These are phyloP conservation scores for Thysanoteuthis rhombus DNA, from an alignment of 2,888 invertebrate genomes.

Conservation along the genomic window DNA sequence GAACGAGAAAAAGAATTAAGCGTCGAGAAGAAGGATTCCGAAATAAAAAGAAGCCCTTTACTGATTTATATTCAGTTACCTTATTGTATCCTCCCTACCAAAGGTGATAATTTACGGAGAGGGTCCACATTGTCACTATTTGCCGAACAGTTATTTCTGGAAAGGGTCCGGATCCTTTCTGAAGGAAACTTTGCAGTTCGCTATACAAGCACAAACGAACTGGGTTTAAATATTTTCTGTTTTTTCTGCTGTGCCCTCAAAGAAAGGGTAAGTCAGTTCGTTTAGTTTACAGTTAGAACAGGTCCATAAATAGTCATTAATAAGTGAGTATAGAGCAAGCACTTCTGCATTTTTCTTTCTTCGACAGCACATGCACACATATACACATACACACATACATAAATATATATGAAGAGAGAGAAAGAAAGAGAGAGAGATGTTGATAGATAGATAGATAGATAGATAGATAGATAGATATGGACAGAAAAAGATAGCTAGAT, in stretches of 20 bases:
- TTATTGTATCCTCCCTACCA: neutral
- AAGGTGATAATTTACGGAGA: neutral
- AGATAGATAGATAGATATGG: neutral
- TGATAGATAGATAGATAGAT: neutral
- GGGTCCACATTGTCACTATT: neutral
- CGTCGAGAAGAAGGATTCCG: neutral
- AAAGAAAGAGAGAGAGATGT: neutral
- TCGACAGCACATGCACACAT: neutral
- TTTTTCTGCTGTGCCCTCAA: neutral
- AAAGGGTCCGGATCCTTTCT: neutral
- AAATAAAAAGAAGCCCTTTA: neutral
- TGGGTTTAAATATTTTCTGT: neutral
- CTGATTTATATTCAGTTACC: neutral
- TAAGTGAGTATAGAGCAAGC: neutral
- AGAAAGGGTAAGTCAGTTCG: neutral
- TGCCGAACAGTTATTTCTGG: neutral
- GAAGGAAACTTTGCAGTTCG: neutral
- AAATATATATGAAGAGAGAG: neutral
- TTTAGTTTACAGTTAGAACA: neutral
- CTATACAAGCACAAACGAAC: neutral
- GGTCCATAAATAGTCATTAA: neutral
- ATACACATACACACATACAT: neutral
- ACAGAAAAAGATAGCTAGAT: neutral
- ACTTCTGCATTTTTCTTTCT: neutral
- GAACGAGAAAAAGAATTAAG: too few relatives aligned